Evolutionary conservation across 2,888 invertebrate species (phyloP).

Genomic region (Gonocerus acuteangulatus): DNA sequence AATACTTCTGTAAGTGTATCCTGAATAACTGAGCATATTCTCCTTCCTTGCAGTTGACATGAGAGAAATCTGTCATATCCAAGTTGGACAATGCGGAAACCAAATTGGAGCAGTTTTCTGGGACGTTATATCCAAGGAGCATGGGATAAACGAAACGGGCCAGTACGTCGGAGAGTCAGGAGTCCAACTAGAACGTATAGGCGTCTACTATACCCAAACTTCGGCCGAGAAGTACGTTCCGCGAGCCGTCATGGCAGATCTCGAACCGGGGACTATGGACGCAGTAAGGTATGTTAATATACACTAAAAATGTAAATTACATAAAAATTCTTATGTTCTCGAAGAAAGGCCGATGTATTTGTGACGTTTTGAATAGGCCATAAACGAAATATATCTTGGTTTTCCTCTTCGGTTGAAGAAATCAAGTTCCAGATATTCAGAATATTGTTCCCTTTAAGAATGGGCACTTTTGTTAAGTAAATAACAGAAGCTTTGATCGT

Average conservation of each 20-base stretch:
- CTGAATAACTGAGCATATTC: no score
- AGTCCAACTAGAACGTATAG: constrained; percentile 1
- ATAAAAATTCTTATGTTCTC: no score
- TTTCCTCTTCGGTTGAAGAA: no score
- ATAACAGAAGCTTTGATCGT: no score
- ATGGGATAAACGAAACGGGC: constrained; percentile 1
- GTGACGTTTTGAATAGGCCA: no score
- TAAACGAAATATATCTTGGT: no score
- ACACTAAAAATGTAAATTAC: no score
- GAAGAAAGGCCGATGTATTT: no score
- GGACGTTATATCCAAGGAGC: constrained; percentile 9
- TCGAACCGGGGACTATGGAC: constrained; percentile 76
- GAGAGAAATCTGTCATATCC: constrained; percentile 18
- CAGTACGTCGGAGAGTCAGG: neutral
- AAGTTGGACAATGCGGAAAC: constrained; percentile 10
- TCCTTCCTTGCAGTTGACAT: neutral
- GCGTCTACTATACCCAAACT: constrained; percentile 3
- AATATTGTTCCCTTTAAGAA: no score
- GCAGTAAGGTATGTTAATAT: constrained; percentile 56
- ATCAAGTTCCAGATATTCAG: no score
- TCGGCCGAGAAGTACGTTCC: constrained; percentile 3
- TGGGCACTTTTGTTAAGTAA: no score
- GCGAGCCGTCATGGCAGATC: constrained; percentile 52
- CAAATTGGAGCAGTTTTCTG: constrained; percentile 8
- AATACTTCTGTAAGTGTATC: no score